Evolutionary conservation across 2,113 vertebrate genomes (phyloP), one percentile per base, ranked within the genome.

Genomic region (Charadrius vociferus): DNA sequence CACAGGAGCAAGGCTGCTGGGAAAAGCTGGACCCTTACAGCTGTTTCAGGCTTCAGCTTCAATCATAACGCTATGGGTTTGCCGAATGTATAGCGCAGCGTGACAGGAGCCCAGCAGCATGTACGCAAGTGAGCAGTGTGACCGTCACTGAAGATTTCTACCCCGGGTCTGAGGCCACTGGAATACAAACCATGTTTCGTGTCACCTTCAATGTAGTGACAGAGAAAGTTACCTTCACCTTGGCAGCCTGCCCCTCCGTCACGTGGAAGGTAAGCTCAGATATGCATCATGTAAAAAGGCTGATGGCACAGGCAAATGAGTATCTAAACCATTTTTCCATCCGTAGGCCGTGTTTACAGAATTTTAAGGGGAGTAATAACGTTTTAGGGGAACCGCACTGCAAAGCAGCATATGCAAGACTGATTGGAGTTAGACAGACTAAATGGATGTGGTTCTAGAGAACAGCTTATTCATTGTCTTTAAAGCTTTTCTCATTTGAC

Each of bases 201-300:
- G 93, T 89, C 78, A 94, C 88, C 74, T 97, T 95, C 94, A 94
- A 91, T 55, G 95, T 95, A 49, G 88, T 93, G 55, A 94, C 89
- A 81, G 95, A 96, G 84, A 96, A 92, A 93, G 93, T 96, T 71
- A 93, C 95, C 93, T 97, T 97, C 86, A 95, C 81, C 84, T 86
- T 94, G 92, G 90, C 91, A 84, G 82, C 80, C 9, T 96, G 93
- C 68, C 93, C 88, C 58, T 81, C 95, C 58, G 14, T 93, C 81
- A 79, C 39, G 0, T 92, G 90, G 80, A 96, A 97, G 96, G 87
- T 95, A 93, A 97, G 95, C 37, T 61, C 81, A 71, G 11, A 41
- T 75, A 81, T 32, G 47, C 49, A 53, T 79, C 6, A 19, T 49
- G 8, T 49, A 32, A 47, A 68, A 89, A 29, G 22, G 22, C 29